phyloP scores from a whole-genome alignment of 2,888 invertebrate species.

The Mythimna impura region DNA sequence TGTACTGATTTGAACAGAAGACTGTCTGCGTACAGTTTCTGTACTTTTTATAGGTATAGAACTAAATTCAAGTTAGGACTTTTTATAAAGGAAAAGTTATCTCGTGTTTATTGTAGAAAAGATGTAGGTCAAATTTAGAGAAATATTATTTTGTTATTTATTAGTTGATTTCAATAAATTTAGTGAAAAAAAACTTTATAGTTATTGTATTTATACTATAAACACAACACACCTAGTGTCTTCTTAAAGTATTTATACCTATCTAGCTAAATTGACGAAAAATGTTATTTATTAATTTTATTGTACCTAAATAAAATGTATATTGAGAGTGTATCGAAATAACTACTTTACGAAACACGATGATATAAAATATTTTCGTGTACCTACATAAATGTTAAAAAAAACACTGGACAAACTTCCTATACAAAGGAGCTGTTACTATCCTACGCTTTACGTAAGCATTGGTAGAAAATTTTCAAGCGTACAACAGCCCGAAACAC shows the following conservation, averaged over 20 bases:
- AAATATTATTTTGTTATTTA: background rate
- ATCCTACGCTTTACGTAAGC: background rate
- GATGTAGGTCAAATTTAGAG: background rate
- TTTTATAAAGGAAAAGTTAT: conserved; percentile 3
- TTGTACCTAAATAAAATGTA: background rate
- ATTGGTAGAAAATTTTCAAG: background rate
- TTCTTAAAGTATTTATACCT: conserved; percentile 22
- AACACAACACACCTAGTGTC: conserved; percentile 33
- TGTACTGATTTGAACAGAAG: conserved; percentile 54
- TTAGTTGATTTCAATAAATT: background rate
- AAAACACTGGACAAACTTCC: background rate
- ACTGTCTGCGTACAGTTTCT: conserved; percentile 44
- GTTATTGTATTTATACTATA: conserved; percentile 9
- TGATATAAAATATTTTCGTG: background rate
- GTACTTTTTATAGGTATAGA: conserved; percentile 20
- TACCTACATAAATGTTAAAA: background rate
- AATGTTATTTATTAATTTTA: background rate
- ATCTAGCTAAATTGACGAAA: conserved; percentile 5
- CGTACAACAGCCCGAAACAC: background rate
- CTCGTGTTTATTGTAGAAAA: background rate
- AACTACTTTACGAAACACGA: background rate
- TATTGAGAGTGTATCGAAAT: background rate
- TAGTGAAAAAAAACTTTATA: conserved; percentile 27
- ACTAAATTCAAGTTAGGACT: conserved; percentile 18
- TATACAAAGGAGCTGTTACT: background rate